phyloP scores from a whole-genome alignment of 2,113 vertebrate genomes.

The Sinocyclocheilus maitianheensis region DNA sequence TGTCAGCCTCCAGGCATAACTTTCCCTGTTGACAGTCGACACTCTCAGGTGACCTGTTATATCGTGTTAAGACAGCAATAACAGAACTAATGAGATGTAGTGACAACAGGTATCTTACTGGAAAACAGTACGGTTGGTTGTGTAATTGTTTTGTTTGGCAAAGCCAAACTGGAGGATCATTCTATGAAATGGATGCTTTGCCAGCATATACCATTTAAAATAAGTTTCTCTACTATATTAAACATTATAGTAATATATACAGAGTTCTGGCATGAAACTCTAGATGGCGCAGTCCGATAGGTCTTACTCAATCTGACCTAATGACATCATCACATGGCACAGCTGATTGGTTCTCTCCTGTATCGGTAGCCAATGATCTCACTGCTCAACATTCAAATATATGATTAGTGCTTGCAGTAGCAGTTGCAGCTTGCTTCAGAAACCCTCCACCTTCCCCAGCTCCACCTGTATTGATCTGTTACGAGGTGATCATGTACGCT shows the following conservation, averaged over 20 bases:
- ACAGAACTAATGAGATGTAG: slow-evolving; percentile 23
- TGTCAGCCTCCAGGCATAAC: slow-evolving; percentile 25
- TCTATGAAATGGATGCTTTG: background rate
- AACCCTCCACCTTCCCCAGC: too few relatives aligned
- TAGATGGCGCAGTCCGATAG: too few relatives aligned
- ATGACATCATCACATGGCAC: too few relatives aligned
- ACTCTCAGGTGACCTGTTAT: slow-evolving; percentile 2
- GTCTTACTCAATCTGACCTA: too few relatives aligned
- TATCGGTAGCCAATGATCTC: too few relatives aligned
- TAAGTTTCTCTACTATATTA: background rate
- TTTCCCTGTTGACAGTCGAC: background rate
- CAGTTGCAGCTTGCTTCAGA: too few relatives aligned
- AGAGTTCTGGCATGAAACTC: too few relatives aligned
- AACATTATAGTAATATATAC: background rate
- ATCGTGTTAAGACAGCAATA: slow-evolving; percentile 8
- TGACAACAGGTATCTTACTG: background rate
- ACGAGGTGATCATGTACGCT: too few relatives aligned
- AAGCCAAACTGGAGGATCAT: background rate
- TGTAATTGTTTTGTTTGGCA: background rate
- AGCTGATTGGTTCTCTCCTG: too few relatives aligned
- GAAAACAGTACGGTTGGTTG: background rate
- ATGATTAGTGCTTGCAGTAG: too few relatives aligned
- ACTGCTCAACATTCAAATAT: too few relatives aligned
- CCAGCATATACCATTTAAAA: background rate
- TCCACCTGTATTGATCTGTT: too few relatives aligned